Percentiles rank a stretch among this genome's conserved stretches.
Evolutionary conservation across 2,888 invertebrate species (phyloP).

Genomic region (Tipula confusa): DNA sequence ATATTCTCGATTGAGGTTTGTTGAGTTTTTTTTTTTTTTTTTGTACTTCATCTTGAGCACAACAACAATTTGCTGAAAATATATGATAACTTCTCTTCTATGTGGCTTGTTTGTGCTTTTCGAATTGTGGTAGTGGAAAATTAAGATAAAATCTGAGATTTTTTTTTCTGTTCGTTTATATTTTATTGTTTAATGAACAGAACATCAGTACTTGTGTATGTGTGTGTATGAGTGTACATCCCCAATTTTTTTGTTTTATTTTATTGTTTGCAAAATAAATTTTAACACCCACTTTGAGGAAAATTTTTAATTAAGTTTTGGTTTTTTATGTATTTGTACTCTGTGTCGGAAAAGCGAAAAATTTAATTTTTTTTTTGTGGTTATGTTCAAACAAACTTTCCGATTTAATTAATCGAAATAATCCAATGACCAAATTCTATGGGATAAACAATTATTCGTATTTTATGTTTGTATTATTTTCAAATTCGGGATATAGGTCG

Average conservation of each 20-base stretch:
- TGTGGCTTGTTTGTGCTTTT: background rate
- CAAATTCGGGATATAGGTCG: background rate
- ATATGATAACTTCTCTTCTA: background rate
- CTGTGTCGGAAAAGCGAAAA: background rate
- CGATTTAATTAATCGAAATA: background rate
- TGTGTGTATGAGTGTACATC: background rate
- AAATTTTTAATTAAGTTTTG: background rate
- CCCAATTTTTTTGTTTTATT: background rate
- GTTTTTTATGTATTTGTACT: background rate
- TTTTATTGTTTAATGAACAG: slow-evolving; percentile 25
- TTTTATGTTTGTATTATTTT: background rate
- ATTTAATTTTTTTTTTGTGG: background rate
- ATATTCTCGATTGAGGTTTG: background rate
- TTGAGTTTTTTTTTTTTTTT: background rate
- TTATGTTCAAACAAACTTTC: background rate
- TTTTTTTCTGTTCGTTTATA: background rate
- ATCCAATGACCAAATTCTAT: background rate
- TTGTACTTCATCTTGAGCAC: background rate
- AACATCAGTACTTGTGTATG: background rate
- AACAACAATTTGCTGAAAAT: background rate
- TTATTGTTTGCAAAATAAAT: background rate
- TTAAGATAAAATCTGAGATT: background rate
- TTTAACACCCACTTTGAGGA: background rate
- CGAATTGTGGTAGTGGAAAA: background rate
- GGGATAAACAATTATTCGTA: background rate